A percentile compares a stretch with the other conserved stretches of the same genome.
Evolutionary conservation across 2,888 invertebrate genomes (phyloP).

Genomic region (Drosophila mayaguana): DNA sequence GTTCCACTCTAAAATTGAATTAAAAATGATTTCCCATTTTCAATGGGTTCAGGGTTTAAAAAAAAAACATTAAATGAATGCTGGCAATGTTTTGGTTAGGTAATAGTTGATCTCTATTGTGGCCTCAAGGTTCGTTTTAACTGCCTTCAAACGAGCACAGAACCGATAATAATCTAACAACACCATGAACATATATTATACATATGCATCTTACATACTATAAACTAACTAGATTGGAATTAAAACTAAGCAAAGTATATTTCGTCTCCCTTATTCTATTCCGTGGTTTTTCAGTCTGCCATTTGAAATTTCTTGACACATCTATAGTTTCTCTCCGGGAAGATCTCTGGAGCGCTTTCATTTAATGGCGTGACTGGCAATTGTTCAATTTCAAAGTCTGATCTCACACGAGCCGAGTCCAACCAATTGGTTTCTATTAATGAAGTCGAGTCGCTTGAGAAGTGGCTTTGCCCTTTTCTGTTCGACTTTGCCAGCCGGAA

Average conservation of each 20-base stretch:
- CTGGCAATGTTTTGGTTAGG: not conserved
- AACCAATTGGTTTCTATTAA: conserved; percentile 73
- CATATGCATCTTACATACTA: not conserved
- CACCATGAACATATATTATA: not conserved
- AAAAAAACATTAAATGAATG: not conserved
- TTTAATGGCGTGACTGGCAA: conserved; percentile 43
- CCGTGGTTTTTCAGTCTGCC: too few relatives aligned
- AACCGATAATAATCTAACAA: not conserved
- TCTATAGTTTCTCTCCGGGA: not conserved
- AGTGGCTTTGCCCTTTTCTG: conserved; percentile 42
- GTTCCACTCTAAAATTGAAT: not conserved
- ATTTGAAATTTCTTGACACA: not conserved
- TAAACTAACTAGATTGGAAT: not conserved
- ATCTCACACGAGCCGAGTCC: conserved; percentile 31
- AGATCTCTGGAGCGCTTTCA: conserved; percentile 18
- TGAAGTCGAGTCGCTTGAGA: conserved; percentile 54
- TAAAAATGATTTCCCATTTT: too few relatives aligned
- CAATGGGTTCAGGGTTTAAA: too few relatives aligned
- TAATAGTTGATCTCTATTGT: conserved; percentile 1
- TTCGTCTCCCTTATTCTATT: not conserved
- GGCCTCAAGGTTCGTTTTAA: conserved; percentile 15
- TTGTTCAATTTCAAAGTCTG: conserved; percentile 29
- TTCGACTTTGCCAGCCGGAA: conserved; percentile 55
- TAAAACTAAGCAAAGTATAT: not conserved
- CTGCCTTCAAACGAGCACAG: conserved; percentile 6